Base-by-base conservation (phyloP, 2,113 vertebrate genomes). In the Anser cygnoides region DNA sequence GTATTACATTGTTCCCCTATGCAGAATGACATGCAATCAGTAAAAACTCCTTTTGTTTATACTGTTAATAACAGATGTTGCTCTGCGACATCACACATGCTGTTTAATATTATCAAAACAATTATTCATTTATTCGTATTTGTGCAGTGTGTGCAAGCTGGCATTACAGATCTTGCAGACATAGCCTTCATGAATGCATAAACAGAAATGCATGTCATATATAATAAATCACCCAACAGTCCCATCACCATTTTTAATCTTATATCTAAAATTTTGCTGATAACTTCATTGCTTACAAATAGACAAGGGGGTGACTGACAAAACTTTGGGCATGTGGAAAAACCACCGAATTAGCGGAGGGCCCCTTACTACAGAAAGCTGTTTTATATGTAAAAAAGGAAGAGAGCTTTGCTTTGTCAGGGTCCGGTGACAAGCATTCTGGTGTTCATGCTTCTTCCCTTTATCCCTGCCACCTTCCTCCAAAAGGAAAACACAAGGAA, bases 71-170 rank as follows among this genome's bases (percentile, higher is more conserved):
- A 97, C 97, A 98, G 98, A 98, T 98, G 97, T 96, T 93, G 80
- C 95, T 95, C 93, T 97, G 95, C 90, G 80, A 97, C 97, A 95
- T 97, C 97, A 91, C 96, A 97, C 97, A 97, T 94, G 97, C 97
- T 98, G 97, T 96, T 98, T 97, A 97, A 97, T 97, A 97, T 95
- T 96, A 97, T 96, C 98, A 97, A 97, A 97, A 97, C 97, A 97
- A 97, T 98, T 97, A 98, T 97, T 98, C 97, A 98, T 97, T 95
- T 98, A 95, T 97, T 98, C 96, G 78, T 97, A 93, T 97, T 95
- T 78, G 95, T 94, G 96, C 96, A 94, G 90, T 81, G 86, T 94
- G 93, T 97, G 92, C 95, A 96, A 97, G 96, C 97, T 96, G 97
- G 92, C 95, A 90, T 90, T 75, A 72, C 76, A 86, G 96, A 97